Base-by-base conservation (phyloP, 2,797 vertebrate species). In the Moxostoma hubbsi region DNA sequence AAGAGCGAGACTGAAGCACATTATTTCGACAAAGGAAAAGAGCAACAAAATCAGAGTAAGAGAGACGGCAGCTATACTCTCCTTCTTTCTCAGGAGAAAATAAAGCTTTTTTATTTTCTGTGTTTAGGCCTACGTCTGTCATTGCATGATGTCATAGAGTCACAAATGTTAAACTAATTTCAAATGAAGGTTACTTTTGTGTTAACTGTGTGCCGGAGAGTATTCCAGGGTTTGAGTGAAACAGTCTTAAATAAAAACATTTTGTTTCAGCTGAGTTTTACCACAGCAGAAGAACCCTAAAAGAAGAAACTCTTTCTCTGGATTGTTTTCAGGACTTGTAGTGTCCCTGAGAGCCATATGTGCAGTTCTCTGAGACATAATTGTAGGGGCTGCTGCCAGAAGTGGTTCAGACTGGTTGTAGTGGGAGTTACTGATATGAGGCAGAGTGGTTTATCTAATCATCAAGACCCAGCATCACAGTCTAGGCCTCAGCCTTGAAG, bases 51-150 rank as follows among this genome's bases (percentile, higher is more conserved):
- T 74, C 51, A 15, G 45, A 66, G 5, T 46, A 75, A 57, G 8
- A 43, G 51, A 24, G 57, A 59, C 36, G 36, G 36, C 36, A 36
- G 11, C 54, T 62, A 66, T 65, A 51, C 51, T 11, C 16, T 10
- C 18, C 58, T 59, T 5, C 62, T 64, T 46, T 47, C 62, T 77
- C 7, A 12, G 55, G 50, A 61, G 75, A 62, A 53, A 70, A 70
- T 58, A 77, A 78, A 78, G 65, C 24, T 47, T 24, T 62, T 69
- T 77, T 68, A 64, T 77, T 64, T 70, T 55, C 36, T 57, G 45
- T 55, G 76, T 71, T 71, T 78, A 36, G 36, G 36, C 36, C 36
- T 36, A 55, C 36, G 47, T 43, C 45, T 51, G 69, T 78, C 58
- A 62, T 61, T 77, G 6, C 61, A 53, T 64, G 9, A 66, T 63